Evolutionary conservation across 2,113 vertebrate species (phyloP).

Genomic region (Hepsetus odoe): DNA sequence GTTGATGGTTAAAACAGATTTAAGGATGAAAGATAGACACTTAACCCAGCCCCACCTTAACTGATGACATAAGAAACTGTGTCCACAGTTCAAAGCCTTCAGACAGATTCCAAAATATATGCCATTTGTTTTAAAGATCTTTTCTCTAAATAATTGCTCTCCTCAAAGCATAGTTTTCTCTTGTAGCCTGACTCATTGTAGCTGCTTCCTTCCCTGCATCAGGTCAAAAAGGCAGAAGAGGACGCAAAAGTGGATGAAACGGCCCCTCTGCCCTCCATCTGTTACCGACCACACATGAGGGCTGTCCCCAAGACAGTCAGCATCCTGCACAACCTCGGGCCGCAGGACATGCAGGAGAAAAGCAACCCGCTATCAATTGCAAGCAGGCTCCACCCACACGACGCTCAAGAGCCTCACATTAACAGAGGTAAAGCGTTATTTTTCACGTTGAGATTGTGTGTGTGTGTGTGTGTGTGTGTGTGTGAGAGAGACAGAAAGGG

Average conservation of each 20-base stretch:
- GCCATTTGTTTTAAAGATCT: neutral
- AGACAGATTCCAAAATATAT: neutral
- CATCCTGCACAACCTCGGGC: constrained; percentile 26
- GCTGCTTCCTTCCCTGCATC: constrained; percentile 15
- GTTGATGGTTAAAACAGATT: constrained; percentile 69
- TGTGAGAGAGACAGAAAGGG: too few species aligned
- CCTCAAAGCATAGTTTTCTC: neutral
- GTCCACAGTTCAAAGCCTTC: neutral
- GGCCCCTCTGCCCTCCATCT: constrained; percentile 57
- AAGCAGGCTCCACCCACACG: constrained; percentile 51
- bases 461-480: constrained; percentile 8
- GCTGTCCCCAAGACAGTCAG: constrained; percentile 46
- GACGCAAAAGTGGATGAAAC: constrained; percentile 55
- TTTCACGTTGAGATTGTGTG: neutral
- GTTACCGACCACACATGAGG: constrained; percentile 63
- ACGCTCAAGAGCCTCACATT: constrained; percentile 50
- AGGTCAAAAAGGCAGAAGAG: constrained; percentile 58
- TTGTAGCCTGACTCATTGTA: neutral
- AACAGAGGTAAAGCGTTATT: constrained; percentile 65
- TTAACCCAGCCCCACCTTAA: constrained; percentile 43
- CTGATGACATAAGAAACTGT: neutral
- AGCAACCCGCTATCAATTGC: constrained; percentile 41
- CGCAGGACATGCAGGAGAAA: constrained; percentile 48
- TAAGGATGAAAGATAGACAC: constrained; percentile 58
- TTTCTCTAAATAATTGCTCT: neutral